These are phyloP conservation scores for Zygaena filipendulae DNA, from an alignment of 2,888 invertebrate genomes.

Conservation along the genomic window DNA sequence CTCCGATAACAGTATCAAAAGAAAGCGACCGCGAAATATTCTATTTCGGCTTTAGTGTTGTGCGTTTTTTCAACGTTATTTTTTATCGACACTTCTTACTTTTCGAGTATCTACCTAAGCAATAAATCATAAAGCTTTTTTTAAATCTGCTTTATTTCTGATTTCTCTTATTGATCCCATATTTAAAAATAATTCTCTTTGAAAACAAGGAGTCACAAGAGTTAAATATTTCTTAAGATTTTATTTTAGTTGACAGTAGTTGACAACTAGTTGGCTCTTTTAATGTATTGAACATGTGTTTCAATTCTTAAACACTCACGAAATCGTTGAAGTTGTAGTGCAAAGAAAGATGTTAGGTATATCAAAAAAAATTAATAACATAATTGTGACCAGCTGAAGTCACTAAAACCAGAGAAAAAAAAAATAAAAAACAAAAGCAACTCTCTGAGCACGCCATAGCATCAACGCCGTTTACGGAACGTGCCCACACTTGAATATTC, in stretches of 20 bases:
- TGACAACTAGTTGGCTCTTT: too few relatives aligned
- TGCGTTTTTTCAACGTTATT: slow-evolving; percentile 7
- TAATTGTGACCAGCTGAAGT: slow-evolving; percentile 8
- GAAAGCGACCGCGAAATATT: slow-evolving; percentile 14
- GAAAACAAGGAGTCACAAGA: slow-evolving; percentile 14
- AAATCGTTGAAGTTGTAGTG: too few relatives aligned
- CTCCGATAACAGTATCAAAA: slow-evolving; percentile 19
- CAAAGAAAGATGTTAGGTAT: too few relatives aligned
- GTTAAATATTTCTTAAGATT: slow-evolving; percentile 12
- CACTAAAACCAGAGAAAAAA: slow-evolving; percentile 6
- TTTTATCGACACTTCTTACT: slow-evolving; percentile 5
- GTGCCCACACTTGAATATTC: slow-evolving; percentile 53
- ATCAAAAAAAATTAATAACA: slow-evolving; percentile 1
- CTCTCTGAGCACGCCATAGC: too few relatives aligned
- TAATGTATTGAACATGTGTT: too few relatives aligned
- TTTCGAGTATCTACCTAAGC: too few relatives aligned
- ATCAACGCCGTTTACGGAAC: slow-evolving; percentile 41
- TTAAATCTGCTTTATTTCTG: too few relatives aligned
- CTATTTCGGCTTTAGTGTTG: slow-evolving; percentile 10
- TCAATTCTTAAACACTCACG: too few relatives aligned
- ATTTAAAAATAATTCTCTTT: too few relatives aligned
- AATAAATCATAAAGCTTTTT: too few relatives aligned
- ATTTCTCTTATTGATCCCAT: too few relatives aligned
- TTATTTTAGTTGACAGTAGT: too few relatives aligned
- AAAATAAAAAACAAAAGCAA: slow-evolving; percentile 11